Evolutionary conservation across 1,140 invertebrate species (phyloP), one percentile per base, ranked within the genome.

Genomic region (Micrasema longulum): DNA sequence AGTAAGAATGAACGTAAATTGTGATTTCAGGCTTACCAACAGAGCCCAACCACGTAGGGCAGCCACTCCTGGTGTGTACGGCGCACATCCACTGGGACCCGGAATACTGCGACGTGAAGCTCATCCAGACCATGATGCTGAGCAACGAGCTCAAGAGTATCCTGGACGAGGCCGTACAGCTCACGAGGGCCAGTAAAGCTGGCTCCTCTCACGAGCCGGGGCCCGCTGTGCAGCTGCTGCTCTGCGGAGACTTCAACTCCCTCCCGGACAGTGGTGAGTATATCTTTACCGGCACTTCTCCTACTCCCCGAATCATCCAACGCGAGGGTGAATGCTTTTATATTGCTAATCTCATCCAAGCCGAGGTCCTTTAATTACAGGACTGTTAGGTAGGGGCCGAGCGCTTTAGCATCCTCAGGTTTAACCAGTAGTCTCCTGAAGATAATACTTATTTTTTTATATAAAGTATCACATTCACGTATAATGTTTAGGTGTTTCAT

Each of bases 31-130:
- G 91, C 72, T 78, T 91, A 77, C 92, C 91, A 73, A 85, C 89
- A 26, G 93, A 96, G 78, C 87, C 91, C 57, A 87, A 88, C 47
- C 90, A 91, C 82, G 85, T 92, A 69, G 90, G 91, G 74, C 96
- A 97, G 80, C 93, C 94, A 22, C 86, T 99, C 68, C 86, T 99
- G 67, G 96, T 99, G 26, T 98, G 97, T 80, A 99, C 97, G 3
- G 97, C 97, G 36, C 98, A 99, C 84, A 97, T 99, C 71, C 97
- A 99, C 84, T 99, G 98, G 98, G 98, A 99, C 88, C 98, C 98
- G 1, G 97, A 99, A 85, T 99, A 94, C 82, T 99, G 97, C 79
- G 98, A 99, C 84, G 98, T 99, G n/a, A 99, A 99, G 85, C 88
- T 99, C 1, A 99, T 99, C 73, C 98, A 99, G 84, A 98, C 95